These are phyloP conservation scores for Bombus waltoni DNA, from an alignment of 1,140 invertebrate species.

Conservation along the genomic window DNA sequence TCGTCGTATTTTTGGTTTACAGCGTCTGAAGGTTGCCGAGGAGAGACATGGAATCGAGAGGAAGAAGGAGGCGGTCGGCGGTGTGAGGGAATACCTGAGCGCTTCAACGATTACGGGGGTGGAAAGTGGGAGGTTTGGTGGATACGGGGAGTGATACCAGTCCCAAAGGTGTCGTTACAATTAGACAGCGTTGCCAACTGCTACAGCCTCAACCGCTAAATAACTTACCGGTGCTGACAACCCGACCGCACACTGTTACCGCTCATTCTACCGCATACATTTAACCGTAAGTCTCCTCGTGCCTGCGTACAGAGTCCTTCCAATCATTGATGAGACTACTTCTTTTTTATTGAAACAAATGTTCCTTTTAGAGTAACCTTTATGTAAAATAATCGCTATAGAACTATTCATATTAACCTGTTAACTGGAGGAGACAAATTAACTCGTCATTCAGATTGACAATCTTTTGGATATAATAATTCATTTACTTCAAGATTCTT, in stretches of 20 bases:
- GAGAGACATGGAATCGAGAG: slow-evolving; percentile 31
- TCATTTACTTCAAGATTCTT: too few relatives aligned
- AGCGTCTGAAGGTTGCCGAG: slow-evolving; percentile 67
- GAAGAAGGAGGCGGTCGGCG: slow-evolving; percentile 25
- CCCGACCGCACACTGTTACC: slow-evolving; percentile 75
- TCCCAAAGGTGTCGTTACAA: slow-evolving; percentile 81
- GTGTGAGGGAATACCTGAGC: slow-evolving; percentile 63
- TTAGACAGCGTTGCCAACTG: slow-evolving; percentile 80
- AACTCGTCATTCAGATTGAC: too few relatives aligned
- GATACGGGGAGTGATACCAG: slow-evolving; percentile 69
- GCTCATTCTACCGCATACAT: slow-evolving; percentile 60
- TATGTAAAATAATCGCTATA: too few relatives aligned
- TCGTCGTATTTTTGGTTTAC: slow-evolving; percentile 78
- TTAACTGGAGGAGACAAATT: too few relatives aligned
- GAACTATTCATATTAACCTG: too few relatives aligned
- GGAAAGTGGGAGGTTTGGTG: slow-evolving; percentile 61
- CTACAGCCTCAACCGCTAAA: slow-evolving; percentile 78
- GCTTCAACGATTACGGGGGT: slow-evolving; percentile 70
- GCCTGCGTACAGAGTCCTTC: too few relatives aligned
- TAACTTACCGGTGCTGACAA: slow-evolving; percentile 81
- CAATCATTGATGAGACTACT: not conserved
- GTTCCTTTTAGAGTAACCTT: too few relatives aligned
- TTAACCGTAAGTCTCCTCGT: slow-evolving; percentile 49
- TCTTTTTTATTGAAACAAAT: not conserved
- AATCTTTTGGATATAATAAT: too few relatives aligned